phyloP scores from a whole-genome alignment of 2,797 vertebrate species.

The Eulemur rubriventer region DNA sequence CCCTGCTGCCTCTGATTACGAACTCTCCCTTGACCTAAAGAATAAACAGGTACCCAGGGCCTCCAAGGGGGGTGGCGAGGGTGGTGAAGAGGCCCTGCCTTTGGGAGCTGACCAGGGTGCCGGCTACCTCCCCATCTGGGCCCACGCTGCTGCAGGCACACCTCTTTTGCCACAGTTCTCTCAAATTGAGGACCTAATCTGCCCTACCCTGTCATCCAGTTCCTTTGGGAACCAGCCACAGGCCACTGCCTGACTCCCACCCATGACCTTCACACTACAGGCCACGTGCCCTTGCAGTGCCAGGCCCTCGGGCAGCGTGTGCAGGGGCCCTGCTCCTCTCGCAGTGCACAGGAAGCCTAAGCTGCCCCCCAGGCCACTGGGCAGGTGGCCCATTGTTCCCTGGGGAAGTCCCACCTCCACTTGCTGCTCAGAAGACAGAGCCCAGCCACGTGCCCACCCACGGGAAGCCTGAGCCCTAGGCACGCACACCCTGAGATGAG shows the following conservation, averaged over 20 bases:
- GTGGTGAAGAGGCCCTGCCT: constrained; percentile 70
- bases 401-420: not conserved
- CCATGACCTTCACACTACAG: not conserved
- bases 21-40: constrained; percentile 99
- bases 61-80: constrained; percentile 82
- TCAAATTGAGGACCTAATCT: not conserved
- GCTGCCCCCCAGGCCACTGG: too few relatives aligned
- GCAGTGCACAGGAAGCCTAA: not conserved
- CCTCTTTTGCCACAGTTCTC: not conserved
- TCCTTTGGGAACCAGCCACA: not conserved
- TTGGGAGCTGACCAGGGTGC: constrained; percentile 50
- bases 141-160: not conserved
- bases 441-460: not conserved
- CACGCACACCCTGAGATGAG: not conserved
- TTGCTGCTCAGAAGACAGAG: not conserved
- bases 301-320: not conserved
- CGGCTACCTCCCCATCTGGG: not conserved
- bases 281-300: accelerated
- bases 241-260: not conserved
- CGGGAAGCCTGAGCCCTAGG: not conserved
- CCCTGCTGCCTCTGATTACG: constrained; percentile 94
- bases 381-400: not conserved
- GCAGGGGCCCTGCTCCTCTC: not conserved
- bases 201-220: not conserved
- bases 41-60: constrained; percentile 97